Conservation (phyloP, 2,888 invertebrate species). For the Ochropacha duplaris region DNA sequence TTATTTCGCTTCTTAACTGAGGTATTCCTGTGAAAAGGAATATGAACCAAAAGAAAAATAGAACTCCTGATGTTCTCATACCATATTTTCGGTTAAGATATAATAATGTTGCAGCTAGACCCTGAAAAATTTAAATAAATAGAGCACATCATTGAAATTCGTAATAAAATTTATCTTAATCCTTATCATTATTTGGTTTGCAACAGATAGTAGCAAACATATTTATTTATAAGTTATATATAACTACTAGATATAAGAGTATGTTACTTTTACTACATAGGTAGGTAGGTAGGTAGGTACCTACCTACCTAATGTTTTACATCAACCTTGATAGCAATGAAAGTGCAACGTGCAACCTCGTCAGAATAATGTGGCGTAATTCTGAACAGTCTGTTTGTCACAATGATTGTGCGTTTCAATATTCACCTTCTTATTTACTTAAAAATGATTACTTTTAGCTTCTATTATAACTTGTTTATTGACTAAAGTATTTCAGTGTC, state of each 20-base stretch:
- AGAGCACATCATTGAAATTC: not conserved
- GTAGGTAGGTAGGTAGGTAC: not conserved
- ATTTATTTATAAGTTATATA: not conserved
- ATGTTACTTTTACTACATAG: not conserved
- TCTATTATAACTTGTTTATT: too few species aligned
- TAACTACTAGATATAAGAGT: not conserved
- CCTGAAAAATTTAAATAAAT: conserved; percentile 74
- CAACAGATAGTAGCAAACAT: not conserved
- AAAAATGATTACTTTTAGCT: not conserved
- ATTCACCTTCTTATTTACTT: not conserved
- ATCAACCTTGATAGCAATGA: not conserved
- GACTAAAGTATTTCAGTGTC: too few species aligned
- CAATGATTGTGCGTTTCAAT: not conserved
- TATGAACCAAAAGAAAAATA: conserved; percentile 95
- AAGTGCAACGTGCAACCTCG: not conserved
- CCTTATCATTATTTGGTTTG: not conserved
- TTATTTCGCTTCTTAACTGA: conserved; percentile 86
- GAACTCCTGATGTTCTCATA: conserved; percentile 92
- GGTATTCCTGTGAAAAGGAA: conserved; percentile 87
- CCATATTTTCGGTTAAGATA: conserved; percentile 92
- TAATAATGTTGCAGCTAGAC: conserved; percentile 86
- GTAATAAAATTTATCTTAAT: too few species aligned
- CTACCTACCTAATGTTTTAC: not conserved
- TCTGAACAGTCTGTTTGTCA: not conserved
- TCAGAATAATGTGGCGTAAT: not conserved